These are phyloP conservation scores for Spondyliosoma cantharus DNA, from an alignment of 2,797 vertebrate genomes.

Conservation along the genomic window DNA sequence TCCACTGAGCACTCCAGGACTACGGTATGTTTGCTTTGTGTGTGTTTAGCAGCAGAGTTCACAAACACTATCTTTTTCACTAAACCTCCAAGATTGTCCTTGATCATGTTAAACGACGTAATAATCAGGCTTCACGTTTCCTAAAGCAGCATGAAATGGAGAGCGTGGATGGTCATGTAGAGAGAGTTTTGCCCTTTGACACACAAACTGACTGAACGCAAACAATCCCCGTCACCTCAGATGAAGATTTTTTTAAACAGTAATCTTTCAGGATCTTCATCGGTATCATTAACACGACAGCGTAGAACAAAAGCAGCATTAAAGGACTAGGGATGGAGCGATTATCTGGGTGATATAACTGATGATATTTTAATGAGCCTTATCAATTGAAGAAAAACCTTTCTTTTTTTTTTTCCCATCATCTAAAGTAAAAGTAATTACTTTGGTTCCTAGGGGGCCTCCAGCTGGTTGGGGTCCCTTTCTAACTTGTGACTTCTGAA, in stretches of 20 bases:
- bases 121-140: conserved; percentile 1
- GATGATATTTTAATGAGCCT: background rate
- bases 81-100: background rate
- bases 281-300: background rate
- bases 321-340: no score
- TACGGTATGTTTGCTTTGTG: background rate
- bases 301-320: no score
- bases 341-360: no score
- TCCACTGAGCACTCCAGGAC: background rate
- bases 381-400: background rate
- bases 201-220: background rate
- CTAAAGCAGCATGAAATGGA: background rate
- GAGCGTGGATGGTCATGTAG: background rate
- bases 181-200: background rate
- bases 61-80: background rate
- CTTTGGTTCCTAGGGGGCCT: conserved; percentile 47
- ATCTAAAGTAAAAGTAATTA: conserved; percentile 44
- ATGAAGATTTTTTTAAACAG: background rate
- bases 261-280: background rate
- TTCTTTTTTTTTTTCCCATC: conserved; percentile 3
- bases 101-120: background rate
- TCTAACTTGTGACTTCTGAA: conserved; percentile 70
- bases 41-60: conserved; percentile 1
- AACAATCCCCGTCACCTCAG: background rate
- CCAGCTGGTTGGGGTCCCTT: conserved; percentile 60